phyloP scores from a whole-genome alignment of 2,888 invertebrate genomes.

The Strigamia crassipes region DNA sequence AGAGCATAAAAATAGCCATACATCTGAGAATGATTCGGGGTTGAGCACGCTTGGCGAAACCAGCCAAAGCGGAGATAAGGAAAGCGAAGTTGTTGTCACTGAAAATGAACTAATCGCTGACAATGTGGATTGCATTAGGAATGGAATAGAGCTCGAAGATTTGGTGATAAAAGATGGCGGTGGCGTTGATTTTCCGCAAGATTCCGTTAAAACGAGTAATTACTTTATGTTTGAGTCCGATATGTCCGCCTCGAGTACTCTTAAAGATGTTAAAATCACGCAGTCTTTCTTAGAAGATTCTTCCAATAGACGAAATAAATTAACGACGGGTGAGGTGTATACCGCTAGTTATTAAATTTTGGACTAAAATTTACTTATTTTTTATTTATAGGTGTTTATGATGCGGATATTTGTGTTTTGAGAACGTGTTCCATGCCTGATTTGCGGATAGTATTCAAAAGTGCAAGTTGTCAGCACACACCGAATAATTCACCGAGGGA shows the following conservation, averaged over 20 bases:
- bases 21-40: constrained; percentile 15
- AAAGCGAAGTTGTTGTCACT: not conserved
- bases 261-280: not conserved
- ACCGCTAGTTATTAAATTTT: not conserved
- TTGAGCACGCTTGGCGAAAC: not conserved
- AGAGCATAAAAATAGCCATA: not conserved
- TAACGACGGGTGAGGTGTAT: not conserved
- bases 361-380: not conserved
- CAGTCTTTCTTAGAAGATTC: not conserved
- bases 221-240: not conserved
- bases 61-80: not conserved
- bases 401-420: constrained; percentile 31
- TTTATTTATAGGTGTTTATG: not conserved
- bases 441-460: not conserved
- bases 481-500: constrained; percentile 17
- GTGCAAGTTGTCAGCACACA: not conserved
- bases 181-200: not conserved
- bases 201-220: not conserved
- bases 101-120: not conserved
- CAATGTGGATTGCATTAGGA: not conserved
- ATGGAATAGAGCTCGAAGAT: too few relatives aligned
- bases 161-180: not conserved
- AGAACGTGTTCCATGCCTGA: constrained; percentile 44
- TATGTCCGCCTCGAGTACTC: not conserved
- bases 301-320: not conserved